Conservation (phyloP, 1,140 invertebrate species). For the Liolophura sinensis region DNA sequence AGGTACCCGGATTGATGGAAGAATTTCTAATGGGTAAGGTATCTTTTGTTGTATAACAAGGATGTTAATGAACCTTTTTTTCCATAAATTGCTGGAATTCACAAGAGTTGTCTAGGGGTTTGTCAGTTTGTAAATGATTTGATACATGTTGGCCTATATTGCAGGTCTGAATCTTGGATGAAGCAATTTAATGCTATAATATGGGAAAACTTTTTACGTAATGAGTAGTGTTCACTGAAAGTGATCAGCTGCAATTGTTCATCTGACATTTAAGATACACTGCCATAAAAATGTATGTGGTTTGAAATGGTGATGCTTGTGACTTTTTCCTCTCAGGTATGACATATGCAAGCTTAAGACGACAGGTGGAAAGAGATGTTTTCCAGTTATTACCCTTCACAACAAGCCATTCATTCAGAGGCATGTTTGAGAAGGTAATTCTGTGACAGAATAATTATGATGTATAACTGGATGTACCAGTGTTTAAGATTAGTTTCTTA, state of each 20-base stretch:
- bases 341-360: constrained; percentile 43
- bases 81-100: too few relatives aligned
- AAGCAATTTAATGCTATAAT: too few relatives aligned
- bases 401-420: constrained; percentile 37
- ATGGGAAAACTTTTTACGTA: too few relatives aligned
- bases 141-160: too few relatives aligned
- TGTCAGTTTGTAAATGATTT: too few relatives aligned
- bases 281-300: too few relatives aligned
- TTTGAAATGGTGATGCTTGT: background rate
- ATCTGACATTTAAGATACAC: background rate
- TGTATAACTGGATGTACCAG: too few relatives aligned
- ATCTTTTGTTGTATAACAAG: background rate
- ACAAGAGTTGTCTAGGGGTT: too few relatives aligned
- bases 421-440: constrained; percentile 49
- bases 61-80: too few relatives aligned
- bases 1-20: constrained; percentile 35
- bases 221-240: background rate
- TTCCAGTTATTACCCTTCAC: constrained; percentile 44
- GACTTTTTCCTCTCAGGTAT: constrained; percentile 28
- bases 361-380: constrained; percentile 42
- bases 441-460: background rate
- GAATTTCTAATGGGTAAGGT: constrained; percentile 48
- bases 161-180: too few relatives aligned
- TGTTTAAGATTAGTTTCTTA: too few relatives aligned
- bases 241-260: background rate